Conservation (phyloP, 2,797 vertebrate species). For the Parauchenoglanis ngamensis region DNA sequence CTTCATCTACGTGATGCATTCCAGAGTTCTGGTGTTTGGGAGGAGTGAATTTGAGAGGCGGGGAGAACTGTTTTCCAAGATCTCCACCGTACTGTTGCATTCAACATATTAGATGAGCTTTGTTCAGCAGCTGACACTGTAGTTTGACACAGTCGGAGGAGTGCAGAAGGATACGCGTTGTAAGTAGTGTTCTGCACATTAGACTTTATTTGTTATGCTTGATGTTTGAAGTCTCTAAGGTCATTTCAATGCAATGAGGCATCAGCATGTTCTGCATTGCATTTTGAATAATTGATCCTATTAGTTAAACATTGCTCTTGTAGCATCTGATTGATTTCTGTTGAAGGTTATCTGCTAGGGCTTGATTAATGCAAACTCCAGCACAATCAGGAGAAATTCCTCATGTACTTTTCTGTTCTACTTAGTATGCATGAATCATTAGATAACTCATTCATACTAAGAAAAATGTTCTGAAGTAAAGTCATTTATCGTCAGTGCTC, state of each 20-base stretch:
- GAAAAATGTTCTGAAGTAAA: not conserved
- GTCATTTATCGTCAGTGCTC: not conserved
- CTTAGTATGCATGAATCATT: not conserved
- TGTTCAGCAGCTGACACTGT: not conserved
- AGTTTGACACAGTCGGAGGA: not conserved
- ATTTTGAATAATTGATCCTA: not conserved
- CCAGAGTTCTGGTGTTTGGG: conserved; percentile 3
- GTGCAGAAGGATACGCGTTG: not conserved
- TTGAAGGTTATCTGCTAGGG: not conserved
- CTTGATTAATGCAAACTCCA: not conserved
- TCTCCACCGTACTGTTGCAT: not conserved
- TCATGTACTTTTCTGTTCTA: no score
- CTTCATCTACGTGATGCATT: not conserved
- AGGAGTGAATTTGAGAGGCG: conserved; percentile 12
- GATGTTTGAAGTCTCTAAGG: not conserved
- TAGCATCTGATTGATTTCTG: not conserved
- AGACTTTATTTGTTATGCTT: not conserved
- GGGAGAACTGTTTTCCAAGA: not conserved
- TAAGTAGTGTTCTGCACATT: not conserved
- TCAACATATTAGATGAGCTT: not conserved
- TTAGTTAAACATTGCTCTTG: not conserved
- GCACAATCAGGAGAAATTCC: no score
- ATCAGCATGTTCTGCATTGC: not conserved
- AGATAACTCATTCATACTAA: not conserved
- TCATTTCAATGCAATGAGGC: not conserved